These are phyloP conservation scores for Sarcophaga peregrina DNA, from an alignment of 1,140 invertebrate species.

Conservation along the genomic window DNA sequence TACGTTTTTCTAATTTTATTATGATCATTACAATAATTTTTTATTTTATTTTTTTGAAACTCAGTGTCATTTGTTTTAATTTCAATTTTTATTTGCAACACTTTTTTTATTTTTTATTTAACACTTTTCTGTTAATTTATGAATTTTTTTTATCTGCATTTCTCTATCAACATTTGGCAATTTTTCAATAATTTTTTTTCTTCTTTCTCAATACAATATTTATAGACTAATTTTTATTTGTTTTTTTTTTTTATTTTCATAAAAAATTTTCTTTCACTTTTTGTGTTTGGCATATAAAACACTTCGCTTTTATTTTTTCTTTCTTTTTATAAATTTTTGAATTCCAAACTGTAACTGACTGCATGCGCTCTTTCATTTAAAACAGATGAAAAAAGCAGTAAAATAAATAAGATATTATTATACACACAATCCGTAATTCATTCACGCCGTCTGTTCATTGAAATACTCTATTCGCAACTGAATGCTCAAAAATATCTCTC, in stretches of 20 bases:
- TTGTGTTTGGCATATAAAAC: slow-evolving; percentile 19
- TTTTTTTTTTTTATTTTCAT: slow-evolving; percentile 12
- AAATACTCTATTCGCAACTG: slow-evolving; percentile 3
- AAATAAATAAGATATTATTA: too few relatives aligned
- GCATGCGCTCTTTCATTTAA: too few relatives aligned
- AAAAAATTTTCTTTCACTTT: neutral
- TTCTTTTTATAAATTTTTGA: too few relatives aligned
- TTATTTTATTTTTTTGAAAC: neutral
- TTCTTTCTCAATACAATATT: too few relatives aligned
- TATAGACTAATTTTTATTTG: too few relatives aligned
- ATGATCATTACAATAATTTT: neutral
- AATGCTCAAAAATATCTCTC: neutral
- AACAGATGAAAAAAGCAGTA: too few relatives aligned
- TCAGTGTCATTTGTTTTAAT: neutral
- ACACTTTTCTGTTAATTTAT: neutral
- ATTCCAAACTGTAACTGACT: too few relatives aligned
- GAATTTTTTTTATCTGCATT: neutral
- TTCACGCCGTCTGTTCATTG: slow-evolving; percentile 6
- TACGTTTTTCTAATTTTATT: neutral
- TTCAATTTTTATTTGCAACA: neutral
- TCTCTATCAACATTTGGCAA: neutral
- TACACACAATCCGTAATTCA: neutral
- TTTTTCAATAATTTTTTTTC: neutral
- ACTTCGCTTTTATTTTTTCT: neutral
- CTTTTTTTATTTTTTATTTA: neutral